Evolutionary conservation across 1,140 invertebrate genomes (phyloP).

Genomic region (Plectus sambesii): DNA sequence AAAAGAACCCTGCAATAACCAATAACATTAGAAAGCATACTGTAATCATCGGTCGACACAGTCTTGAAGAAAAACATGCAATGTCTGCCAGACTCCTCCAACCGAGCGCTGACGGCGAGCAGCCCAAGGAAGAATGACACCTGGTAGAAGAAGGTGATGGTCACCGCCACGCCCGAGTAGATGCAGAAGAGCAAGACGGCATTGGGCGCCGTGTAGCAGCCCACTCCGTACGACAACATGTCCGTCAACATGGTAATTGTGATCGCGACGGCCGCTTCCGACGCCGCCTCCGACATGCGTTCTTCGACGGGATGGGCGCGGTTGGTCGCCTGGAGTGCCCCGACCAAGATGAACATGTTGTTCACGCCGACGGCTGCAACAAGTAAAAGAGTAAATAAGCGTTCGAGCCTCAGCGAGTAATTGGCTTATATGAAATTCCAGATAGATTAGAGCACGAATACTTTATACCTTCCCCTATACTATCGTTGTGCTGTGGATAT

Average conservation of each 20-base stretch:
- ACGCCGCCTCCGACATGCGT: not conserved
- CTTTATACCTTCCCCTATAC: no score
- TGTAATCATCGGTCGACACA: slow-evolving; percentile 14
- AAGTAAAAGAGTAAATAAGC: no score
- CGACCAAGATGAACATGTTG: not conserved
- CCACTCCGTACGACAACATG: slow-evolving; percentile 83
- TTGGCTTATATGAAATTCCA: no score
- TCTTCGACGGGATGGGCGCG: not conserved
- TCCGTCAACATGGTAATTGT: slow-evolving; percentile 89
- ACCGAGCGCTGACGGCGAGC: not conserved
- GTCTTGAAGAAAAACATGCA: slow-evolving; percentile 50
- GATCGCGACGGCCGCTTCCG: slow-evolving; percentile 82
- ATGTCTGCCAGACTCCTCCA: slow-evolving; percentile 41
- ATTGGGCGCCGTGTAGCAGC: slow-evolving; percentile 59
- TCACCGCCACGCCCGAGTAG: not conserved
- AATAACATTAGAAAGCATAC: no score
- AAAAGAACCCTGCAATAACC: no score
- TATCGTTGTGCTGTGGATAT: no score
- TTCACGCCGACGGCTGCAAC: not conserved
- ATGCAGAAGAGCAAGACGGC: not conserved
- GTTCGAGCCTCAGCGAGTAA: no score
- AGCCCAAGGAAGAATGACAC: not conserved
- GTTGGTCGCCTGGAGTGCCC: not conserved
- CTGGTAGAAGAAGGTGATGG: not conserved
- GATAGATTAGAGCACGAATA: no score